A percentile compares a stretch with the other conserved stretches of the same genome.
Conservation (phyloP, 1,140 invertebrate genomes). For the Paraescarpia echinospica region DNA sequence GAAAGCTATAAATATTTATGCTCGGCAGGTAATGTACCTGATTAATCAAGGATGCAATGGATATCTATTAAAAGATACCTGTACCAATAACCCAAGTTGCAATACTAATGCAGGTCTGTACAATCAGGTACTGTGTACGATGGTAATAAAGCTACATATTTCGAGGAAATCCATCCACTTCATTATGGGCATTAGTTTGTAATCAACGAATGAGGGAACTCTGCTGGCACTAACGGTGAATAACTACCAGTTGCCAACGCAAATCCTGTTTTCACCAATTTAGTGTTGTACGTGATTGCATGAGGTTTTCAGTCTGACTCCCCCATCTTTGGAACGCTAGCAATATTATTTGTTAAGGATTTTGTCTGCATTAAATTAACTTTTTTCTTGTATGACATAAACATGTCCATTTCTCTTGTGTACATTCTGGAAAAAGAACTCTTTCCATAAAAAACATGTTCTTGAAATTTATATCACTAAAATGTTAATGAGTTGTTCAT, state of each 20-base stretch:
- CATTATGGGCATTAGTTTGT: background rate
- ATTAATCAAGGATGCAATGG: background rate
- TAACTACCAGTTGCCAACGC: background rate
- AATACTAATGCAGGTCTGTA: no score
- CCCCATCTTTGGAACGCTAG: no score
- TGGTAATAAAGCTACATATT: background rate
- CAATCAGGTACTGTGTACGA: background rate
- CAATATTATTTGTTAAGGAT: no score
- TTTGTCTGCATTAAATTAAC: no score
- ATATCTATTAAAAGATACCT: background rate
- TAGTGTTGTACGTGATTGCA: background rate
- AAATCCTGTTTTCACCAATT: background rate
- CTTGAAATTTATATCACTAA: no score
- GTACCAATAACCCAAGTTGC: background rate
- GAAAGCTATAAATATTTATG: no score
- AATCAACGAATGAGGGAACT: background rate
- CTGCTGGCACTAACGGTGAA: background rate
- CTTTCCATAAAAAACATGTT: no score
- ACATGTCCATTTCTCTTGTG: no score
- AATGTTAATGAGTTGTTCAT: no score
- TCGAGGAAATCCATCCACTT: background rate
- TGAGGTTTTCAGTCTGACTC: background rate
- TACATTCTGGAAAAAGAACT: no score
- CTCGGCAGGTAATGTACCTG: no score
- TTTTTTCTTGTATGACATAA: no score